These are phyloP conservation scores for Epinephelus fuscoguttatus DNA, from an alignment of 2,113 vertebrate species.

Conservation along the genomic window DNA sequence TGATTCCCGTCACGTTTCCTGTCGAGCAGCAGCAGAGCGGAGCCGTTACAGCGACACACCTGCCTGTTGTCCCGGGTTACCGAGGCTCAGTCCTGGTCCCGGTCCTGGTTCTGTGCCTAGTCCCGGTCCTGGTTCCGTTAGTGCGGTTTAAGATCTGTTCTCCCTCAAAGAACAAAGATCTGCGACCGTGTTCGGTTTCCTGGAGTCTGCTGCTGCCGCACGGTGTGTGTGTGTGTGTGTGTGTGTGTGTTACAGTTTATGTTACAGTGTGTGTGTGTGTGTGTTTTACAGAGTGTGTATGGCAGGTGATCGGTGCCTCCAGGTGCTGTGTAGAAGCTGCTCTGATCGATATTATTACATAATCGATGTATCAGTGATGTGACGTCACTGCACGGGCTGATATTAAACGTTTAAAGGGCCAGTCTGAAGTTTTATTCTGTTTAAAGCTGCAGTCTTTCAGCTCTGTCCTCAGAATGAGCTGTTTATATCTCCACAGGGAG, in stretches of 20 bases:
- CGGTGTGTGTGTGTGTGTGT: not conserved
- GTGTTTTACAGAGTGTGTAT: not conserved
- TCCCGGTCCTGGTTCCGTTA: not conserved
- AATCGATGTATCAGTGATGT: no score
- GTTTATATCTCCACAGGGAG: no score
- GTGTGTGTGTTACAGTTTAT: not conserved
- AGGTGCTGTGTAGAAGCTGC: not conserved
- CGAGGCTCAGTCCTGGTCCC: not conserved
- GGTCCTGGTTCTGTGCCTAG: not conserved
- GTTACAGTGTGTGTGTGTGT: not conserved
- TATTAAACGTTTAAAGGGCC: no score
- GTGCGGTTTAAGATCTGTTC: not conserved
- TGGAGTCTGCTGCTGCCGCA: conserved; percentile 16
- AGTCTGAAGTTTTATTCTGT: no score
- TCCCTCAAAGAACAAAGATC: not conserved
- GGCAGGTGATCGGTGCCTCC: conserved; percentile 30
- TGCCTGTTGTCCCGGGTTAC: not conserved
- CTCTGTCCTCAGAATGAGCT: no score
- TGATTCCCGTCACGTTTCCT: conserved; percentile 45
- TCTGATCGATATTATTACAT: no score
- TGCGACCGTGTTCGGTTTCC: conserved; percentile 14
- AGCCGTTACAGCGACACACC: not conserved
- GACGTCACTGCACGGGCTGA: no score
- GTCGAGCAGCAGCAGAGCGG: conserved; percentile 38
- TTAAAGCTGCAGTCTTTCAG: no score